phyloP scores from a whole-genome alignment of 2,113 vertebrate species.

The Chunga burmeisteri region DNA sequence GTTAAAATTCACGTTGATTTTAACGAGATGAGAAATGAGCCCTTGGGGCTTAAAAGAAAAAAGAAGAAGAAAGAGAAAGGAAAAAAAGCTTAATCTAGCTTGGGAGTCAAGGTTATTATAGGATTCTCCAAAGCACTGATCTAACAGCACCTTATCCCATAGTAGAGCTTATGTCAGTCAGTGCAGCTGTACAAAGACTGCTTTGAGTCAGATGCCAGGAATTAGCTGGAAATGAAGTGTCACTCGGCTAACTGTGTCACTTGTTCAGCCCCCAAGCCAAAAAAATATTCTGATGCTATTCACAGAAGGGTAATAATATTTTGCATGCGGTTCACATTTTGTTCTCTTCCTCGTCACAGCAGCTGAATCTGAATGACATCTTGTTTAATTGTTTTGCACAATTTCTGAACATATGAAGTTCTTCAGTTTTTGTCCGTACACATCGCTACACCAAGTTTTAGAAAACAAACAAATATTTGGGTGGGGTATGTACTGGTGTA shows the following conservation, averaged over 20 bases:
- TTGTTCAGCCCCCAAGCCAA: neutral
- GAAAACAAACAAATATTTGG: neutral
- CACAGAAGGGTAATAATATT: neutral
- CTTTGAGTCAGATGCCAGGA: neutral
- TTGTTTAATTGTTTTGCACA: neutral
- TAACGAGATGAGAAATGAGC: neutral
- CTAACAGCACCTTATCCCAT: neutral
- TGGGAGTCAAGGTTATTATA: neutral
- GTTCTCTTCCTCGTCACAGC: neutral
- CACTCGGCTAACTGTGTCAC: neutral
- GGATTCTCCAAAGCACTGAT: neutral
- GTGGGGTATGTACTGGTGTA: neutral
- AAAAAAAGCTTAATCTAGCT: neutral
- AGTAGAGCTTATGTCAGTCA: neutral
- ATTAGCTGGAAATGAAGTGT: neutral
- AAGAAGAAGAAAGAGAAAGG: too few relatives aligned
- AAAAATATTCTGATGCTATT: neutral
- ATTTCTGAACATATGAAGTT: neutral
- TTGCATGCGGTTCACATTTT: neutral
- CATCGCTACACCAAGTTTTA: neutral
- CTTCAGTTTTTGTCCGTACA: neutral
- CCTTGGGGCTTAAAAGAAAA: neutral
- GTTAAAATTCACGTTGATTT: neutral
- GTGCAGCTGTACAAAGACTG: neutral
- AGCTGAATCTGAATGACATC: neutral